A percentile compares a stretch with the other conserved stretches of the same genome.
These are phyloP conservation scores for Ranitomeya variabilis DNA, from an alignment of 2,113 vertebrate species.

Conservation along the genomic window DNA sequence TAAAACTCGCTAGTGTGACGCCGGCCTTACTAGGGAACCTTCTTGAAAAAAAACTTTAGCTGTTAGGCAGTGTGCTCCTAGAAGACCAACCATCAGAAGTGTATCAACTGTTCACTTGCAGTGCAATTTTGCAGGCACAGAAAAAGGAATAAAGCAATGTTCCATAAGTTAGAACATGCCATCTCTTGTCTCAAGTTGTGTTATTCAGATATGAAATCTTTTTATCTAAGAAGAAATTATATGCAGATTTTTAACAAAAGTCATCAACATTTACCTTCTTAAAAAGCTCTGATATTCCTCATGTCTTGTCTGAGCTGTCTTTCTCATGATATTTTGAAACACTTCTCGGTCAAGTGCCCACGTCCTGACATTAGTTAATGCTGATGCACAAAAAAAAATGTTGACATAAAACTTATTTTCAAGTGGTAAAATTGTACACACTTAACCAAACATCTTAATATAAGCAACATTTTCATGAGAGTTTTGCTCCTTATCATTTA, in stretches of 20 bases:
- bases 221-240: too few relatives aligned
- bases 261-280: constrained; percentile 76
- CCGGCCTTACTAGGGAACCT: background rate
- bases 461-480: background rate
- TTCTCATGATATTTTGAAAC: constrained; percentile 94
- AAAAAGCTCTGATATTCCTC: constrained; percentile 90
- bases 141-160: background rate
- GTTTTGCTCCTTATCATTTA: background rate
- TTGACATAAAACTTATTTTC: background rate
- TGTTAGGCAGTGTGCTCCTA: background rate
- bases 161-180: background rate
- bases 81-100: background rate
- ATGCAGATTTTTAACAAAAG: too few relatives aligned
- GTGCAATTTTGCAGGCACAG: background rate
- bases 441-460: background rate
- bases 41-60: background rate
- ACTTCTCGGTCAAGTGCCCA: constrained; percentile 91
- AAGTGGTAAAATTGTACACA: background rate
- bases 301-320: constrained; percentile 86
- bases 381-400: constrained; percentile 64
- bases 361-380: constrained; percentile 81
- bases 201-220: background rate
- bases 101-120: background rate
- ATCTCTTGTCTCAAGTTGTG: background rate
- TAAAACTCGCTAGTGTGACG: too few relatives aligned